Evolutionary conservation across 2,113 vertebrate genomes (phyloP).

Genomic region (Crocuta crocuta): DNA sequence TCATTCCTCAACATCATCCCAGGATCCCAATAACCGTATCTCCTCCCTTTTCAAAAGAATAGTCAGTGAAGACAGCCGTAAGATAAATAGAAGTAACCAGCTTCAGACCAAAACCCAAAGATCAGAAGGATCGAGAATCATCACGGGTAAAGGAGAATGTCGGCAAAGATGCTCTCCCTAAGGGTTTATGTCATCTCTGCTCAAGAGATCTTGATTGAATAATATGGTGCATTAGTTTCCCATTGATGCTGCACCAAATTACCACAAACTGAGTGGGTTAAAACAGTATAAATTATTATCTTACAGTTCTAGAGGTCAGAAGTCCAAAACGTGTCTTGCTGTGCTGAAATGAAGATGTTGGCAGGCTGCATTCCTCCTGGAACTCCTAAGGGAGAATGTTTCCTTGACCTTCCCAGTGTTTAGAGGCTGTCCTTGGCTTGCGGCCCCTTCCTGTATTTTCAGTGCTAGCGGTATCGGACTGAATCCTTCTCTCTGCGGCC

Average conservation of each 20-base stretch:
- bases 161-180: not conserved
- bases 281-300: not conserved
- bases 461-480: not conserved
- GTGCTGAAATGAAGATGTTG: not conserved
- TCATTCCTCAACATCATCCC: not conserved
- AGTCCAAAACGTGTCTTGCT: not conserved
- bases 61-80: not conserved
- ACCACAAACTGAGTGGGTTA: not conserved
- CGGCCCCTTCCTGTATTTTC: not conserved
- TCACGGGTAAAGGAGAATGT: not conserved
- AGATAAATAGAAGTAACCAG: not conserved
- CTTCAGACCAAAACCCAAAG: not conserved
- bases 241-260: not conserved
- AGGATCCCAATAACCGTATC: not conserved
- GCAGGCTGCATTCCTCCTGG: not conserved
- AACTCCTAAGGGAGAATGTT: accelerated
- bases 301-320: not conserved
- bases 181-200: not conserved
- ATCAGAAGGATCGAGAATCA: not conserved
- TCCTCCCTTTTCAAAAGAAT: not conserved
- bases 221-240: accelerated
- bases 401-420: not conserved
- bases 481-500: not conserved
- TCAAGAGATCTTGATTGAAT: not conserved
- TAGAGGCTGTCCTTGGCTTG: not conserved